A percentile compares a stretch with the other conserved stretches of the same genome.
Evolutionary conservation across 2,888 invertebrate genomes (phyloP).

Genomic region (Melangyna quadrimaculata): DNA sequence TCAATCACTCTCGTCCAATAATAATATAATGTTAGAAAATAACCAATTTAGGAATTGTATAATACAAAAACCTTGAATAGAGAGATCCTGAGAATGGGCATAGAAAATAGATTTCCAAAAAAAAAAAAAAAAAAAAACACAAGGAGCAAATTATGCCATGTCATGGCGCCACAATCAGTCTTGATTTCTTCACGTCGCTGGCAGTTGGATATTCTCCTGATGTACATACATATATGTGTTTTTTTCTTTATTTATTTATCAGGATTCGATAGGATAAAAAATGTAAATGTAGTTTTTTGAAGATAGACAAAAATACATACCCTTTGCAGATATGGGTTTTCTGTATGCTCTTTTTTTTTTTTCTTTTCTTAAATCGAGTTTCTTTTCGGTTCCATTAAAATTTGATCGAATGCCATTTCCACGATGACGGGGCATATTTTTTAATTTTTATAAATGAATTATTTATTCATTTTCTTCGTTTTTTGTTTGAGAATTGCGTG

Average conservation of each 20-base stretch:
- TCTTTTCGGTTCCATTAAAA: slow-evolving; percentile 58
- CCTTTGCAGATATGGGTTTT: slow-evolving; percentile 34
- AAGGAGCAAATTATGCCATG: slow-evolving; percentile 54
- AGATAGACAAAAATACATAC: slow-evolving; percentile 10
- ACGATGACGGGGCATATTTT: slow-evolving; percentile 62
- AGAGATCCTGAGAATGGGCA: slow-evolving; percentile 65
- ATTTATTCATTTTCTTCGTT: slow-evolving; percentile 55
- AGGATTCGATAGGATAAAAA: slow-evolving; percentile 44
- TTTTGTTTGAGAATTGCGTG: slow-evolving; percentile 27
- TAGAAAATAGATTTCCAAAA: not conserved
- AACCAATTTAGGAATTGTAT: slow-evolving; percentile 69
- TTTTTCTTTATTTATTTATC: not conserved
- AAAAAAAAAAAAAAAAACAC: slow-evolving; percentile 4
- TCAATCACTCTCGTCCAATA: slow-evolving; percentile 38
- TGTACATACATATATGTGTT: slow-evolving; percentile 27
- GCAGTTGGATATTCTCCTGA: slow-evolving; percentile 66
- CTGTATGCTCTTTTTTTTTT: slow-evolving; percentile 6
- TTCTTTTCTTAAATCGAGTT: slow-evolving; percentile 27
- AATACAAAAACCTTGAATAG: slow-evolving; percentile 58
- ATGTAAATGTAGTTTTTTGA: slow-evolving; percentile 45
- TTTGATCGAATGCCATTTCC: slow-evolving; percentile 67
- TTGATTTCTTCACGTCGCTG: slow-evolving; percentile 70
- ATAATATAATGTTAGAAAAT: slow-evolving; percentile 28
- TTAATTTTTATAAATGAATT: slow-evolving; percentile 71
- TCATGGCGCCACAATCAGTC: slow-evolving; percentile 72